Evolutionary conservation across 2,888 invertebrate genomes (phyloP), one percentile per base, ranked within the genome.

Genomic region (Tiliacea citrago): DNA sequence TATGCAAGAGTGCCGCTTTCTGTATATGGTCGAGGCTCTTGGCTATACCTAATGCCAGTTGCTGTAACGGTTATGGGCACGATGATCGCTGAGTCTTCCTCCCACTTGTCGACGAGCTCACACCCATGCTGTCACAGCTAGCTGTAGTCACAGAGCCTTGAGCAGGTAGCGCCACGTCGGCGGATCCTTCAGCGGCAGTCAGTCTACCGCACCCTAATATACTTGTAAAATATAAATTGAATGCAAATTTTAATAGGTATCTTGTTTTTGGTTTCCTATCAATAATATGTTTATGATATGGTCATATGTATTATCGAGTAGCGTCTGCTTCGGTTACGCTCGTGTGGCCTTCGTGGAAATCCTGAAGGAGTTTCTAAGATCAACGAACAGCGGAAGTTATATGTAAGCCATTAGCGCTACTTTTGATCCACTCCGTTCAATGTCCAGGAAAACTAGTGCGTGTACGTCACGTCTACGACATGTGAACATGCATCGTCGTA

Each of bases 341-440:
- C 65, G 81, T 79, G 81, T 57, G 77, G 57, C 62, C 39, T 74
- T 62, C 55, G 58, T 69, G 49, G 35, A 47, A 47, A 53, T 62
- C n/a, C 12, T 47, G 55, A 57, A 62, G 18, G 45, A 81, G 62
- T 81, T 78, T 81, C 53, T 75, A 53, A 81, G 67, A 82, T 71
- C 49, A 75, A 55, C 53, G 51, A 49, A 69, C 42, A 55, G 57
- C 57, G 65, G 45, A 60, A 65, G 42, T 58, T 58, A 53, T 49
- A 63, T 45, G 35, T 55, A 42, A 58, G 51, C 13, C 42, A 60
- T 57, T 57, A 61, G 13, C 47, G 29, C 55, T 66, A 65, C 24
- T 66, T 73, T 65, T 70, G 68, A 29, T 68, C 18, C 6, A 68
- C n/a, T 42, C 2, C 16, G 58, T 74, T 68, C 69, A 79, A 83